These are phyloP conservation scores for Pterostichus madidus DNA, from an alignment of 2,888 invertebrate genomes.

Conservation along the genomic window DNA sequence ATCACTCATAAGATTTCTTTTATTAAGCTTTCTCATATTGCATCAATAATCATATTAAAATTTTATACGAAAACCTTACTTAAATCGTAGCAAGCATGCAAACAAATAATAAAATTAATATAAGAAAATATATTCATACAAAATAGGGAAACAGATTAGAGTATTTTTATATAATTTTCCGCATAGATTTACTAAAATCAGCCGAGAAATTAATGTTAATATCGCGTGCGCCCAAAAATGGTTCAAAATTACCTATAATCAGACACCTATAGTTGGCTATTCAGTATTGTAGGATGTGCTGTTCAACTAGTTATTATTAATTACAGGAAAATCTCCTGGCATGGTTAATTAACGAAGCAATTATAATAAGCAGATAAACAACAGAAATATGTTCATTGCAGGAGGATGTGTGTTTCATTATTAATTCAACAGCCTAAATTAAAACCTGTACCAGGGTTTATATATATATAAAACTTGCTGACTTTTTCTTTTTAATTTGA, in stretches of 20 bases:
- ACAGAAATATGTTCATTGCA: neutral
- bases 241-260: constrained; percentile 15
- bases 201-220: constrained; percentile 19
- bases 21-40: constrained; percentile 4
- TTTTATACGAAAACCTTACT: neutral
- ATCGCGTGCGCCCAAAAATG: constrained; percentile 8
- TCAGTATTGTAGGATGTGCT: constrained; percentile 20
- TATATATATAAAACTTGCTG: constrained; percentile 6
- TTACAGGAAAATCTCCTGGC: neutral
- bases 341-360: constrained; percentile 24
- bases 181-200: constrained; percentile 18
- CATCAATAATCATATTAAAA: neutral
- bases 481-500: neutral
- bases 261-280: neutral
- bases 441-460: constrained; percentile 11
- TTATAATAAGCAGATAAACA: constrained; percentile 28
- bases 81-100: constrained; percentile 8
- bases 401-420: constrained; percentile 6
- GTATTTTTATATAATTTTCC: constrained; percentile 34
- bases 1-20: neutral
- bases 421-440: constrained; percentile 27
- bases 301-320: constrained; percentile 16
- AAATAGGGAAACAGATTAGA: neutral
- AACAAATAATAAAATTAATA: constrained; percentile 23
- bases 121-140: constrained; percentile 28